Conservation (phyloP, 2,888 invertebrate genomes). For the Limnephilus marmoratus region DNA sequence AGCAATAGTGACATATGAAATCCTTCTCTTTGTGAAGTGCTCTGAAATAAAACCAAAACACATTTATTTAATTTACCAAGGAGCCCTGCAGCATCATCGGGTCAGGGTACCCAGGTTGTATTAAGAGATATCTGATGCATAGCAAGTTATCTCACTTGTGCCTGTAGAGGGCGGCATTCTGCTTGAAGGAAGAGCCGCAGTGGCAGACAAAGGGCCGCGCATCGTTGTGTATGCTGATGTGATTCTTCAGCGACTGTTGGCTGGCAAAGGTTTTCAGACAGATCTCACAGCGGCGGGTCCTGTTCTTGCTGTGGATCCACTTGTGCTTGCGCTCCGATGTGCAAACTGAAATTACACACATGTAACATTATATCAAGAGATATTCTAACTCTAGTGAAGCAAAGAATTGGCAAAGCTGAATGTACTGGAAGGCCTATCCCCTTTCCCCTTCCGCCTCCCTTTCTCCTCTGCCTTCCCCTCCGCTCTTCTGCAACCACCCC, state of each 20-base stretch:
- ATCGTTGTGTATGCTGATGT: slow-evolving; percentile 50
- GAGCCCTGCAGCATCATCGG: not conserved
- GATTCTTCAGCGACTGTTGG: slow-evolving; percentile 45
- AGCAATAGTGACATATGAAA: slow-evolving; percentile 59
- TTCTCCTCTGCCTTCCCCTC: no score
- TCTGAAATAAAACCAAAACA: slow-evolving; percentile 32
- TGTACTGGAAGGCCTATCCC: not conserved
- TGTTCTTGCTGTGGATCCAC: slow-evolving; percentile 41
- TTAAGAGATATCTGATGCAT: not conserved
- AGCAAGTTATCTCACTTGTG: slow-evolving; percentile 50
- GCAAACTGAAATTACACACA: slow-evolving; percentile 39
- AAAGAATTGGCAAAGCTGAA: not conserved
- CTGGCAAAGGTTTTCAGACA: slow-evolving; percentile 50
- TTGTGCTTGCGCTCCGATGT: slow-evolving; percentile 49
- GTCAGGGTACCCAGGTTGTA: no score
- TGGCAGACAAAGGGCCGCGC: slow-evolving; percentile 49
- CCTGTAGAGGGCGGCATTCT: slow-evolving; percentile 42
- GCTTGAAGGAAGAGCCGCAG: slow-evolving; percentile 53
- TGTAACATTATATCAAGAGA: not conserved
- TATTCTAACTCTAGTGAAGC: not conserved
- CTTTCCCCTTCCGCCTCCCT: no score
- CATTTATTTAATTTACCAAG: not conserved
- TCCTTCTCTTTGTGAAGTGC: slow-evolving; percentile 44
- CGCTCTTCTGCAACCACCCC: no score
- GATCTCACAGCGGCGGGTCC: slow-evolving; percentile 41